These are phyloP conservation scores for Atrichornis clamosus DNA, from an alignment of 2,113 vertebrate genomes.

Conservation along the genomic window DNA sequence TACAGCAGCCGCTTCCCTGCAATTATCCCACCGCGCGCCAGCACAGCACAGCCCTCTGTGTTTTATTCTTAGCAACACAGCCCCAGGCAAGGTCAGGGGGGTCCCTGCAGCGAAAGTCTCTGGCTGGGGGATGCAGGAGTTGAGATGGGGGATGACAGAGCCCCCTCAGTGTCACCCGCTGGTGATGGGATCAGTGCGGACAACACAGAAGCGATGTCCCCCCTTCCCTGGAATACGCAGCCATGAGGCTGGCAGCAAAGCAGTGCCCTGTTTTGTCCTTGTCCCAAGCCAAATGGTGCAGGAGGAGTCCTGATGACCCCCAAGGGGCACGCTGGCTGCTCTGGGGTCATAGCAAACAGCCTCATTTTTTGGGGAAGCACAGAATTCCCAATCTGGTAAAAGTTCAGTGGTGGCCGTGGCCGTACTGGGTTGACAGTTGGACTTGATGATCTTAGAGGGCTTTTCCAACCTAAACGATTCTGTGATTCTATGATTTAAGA, in stretches of 20 bases:
- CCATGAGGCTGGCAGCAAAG: background rate
- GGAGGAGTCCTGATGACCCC: background rate
- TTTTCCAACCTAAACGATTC: background rate
- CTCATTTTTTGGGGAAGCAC: background rate
- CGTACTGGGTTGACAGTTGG: fast-evolving
- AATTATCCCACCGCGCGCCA: slow-evolving; percentile 34
- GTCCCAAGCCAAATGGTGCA: background rate
- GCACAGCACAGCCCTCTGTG: background rate
- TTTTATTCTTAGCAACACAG: slow-evolving; percentile 51
- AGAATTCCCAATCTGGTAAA: background rate
- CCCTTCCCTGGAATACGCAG: fast-evolving
- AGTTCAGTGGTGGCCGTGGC: background rate
- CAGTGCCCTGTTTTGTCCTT: background rate
- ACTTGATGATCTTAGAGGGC: background rate
- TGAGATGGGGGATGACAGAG: background rate
- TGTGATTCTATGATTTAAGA: fast-evolving
- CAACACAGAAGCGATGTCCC: fast-evolving
- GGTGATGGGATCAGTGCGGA: fast-evolving
- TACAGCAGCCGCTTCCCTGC: slow-evolving; percentile 21
- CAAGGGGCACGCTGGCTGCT: fast-evolving
- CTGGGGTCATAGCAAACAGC: fast-evolving
- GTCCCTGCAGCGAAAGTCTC: background rate
- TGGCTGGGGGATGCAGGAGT: background rate
- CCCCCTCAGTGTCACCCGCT: background rate
- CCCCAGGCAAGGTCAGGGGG: background rate